Conservation (phyloP, 2,797 vertebrate species). For the Alectoris magna region DNA sequence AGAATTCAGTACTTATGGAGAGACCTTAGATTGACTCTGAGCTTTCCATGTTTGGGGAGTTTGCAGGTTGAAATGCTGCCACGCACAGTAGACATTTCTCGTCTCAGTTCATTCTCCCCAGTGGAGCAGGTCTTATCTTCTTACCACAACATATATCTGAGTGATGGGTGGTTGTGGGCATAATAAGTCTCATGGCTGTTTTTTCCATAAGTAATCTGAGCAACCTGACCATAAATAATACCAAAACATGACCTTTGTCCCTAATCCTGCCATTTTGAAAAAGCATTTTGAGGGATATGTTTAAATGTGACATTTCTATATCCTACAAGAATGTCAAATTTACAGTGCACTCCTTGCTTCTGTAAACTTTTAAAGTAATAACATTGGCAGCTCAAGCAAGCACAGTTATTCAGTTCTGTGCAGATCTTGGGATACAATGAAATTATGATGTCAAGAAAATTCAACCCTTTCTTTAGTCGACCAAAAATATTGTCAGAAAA, state of each 20-base stretch:
- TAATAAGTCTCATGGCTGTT: not conserved
- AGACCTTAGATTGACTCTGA: not conserved
- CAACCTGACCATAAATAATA: slow-evolving; percentile 40
- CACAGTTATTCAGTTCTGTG: slow-evolving; percentile 47
- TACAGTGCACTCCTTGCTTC: slow-evolving; percentile 28
- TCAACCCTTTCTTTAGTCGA: slow-evolving; percentile 50
- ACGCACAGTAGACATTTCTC: not conserved
- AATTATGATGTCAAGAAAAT: slow-evolving; percentile 58
- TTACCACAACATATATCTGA: not conserved
- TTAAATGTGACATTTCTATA: slow-evolving; percentile 1
- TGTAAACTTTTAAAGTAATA: slow-evolving; percentile 48
- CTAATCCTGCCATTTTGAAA: slow-evolving; percentile 42
- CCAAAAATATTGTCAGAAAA: slow-evolving; percentile 40
- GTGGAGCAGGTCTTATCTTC: not conserved
- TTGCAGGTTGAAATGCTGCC: slow-evolving; percentile 19
- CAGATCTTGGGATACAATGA: slow-evolving; percentile 27
- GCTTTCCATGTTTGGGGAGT: not conserved
- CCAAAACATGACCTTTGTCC: slow-evolving; percentile 27
- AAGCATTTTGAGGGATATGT: slow-evolving; percentile 3
- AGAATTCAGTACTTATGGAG: not conserved
- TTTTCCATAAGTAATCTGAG: slow-evolving; percentile 14
- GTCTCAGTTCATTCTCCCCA: not conserved
- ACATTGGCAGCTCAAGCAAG: slow-evolving; percentile 52
- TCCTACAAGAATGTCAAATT: slow-evolving; percentile 31
- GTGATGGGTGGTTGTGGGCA: not conserved